These are phyloP conservation scores for Aporophyla nigra DNA, from an alignment of 2,888 invertebrate genomes.

Conservation along the genomic window DNA sequence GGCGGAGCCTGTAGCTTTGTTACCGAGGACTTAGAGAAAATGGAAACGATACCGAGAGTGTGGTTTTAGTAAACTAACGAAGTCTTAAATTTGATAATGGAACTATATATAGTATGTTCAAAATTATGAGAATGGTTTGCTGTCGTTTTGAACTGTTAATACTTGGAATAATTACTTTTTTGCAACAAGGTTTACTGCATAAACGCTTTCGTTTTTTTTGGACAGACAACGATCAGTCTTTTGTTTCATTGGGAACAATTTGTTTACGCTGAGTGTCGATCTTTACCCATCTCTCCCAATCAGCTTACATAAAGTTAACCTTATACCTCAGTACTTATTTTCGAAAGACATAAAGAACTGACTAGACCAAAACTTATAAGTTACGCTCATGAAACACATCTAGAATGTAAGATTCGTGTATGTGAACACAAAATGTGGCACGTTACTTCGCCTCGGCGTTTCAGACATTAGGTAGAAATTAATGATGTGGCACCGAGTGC, in stretches of 20 bases:
- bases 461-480: constrained; percentile 86
- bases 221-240: background rate
- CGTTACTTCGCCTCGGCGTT: constrained; percentile 77
- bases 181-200: too few species aligned
- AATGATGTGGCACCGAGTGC: constrained; percentile 84
- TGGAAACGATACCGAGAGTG: constrained; percentile 31
- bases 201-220: background rate
- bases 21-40: constrained; percentile 36
- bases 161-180: background rate
- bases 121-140: background rate
- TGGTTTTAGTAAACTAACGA: background rate
- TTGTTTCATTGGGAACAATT: background rate
- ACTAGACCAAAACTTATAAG: constrained; percentile 7
- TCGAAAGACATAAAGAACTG: background rate
- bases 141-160: background rate
- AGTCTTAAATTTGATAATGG: background rate
- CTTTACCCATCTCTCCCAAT: too few species aligned
- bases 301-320: background rate
- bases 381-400: constrained; percentile 43
- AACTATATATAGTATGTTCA: too few species aligned
- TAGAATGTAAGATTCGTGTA: constrained; percentile 58
- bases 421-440: constrained; percentile 81
- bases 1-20: constrained; percentile 61
- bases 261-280: too few species aligned
- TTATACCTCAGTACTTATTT: background rate